Conservation (phyloP, 2,113 vertebrate genomes). For the Clarias gariepinus region DNA sequence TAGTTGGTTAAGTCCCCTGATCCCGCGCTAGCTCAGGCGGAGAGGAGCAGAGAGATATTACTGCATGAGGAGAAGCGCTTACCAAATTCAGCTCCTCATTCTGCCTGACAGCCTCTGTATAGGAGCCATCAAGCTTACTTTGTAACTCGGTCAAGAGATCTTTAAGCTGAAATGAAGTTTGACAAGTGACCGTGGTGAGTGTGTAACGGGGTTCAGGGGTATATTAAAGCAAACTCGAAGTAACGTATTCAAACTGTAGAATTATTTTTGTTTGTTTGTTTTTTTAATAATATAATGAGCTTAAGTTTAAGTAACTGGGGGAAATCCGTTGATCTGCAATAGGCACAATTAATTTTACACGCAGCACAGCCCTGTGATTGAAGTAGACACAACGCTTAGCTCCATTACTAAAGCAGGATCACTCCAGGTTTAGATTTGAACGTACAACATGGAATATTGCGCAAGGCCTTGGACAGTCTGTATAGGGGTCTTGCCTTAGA, state of each 20-base stretch:
- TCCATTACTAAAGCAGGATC: neutral
- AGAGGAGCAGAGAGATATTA: constrained; percentile 33
- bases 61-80: constrained; percentile 71
- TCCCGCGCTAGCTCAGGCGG: constrained; percentile 24
- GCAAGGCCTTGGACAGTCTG: neutral
- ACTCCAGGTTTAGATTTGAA: neutral
- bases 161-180: constrained; percentile 99
- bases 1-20: constrained; percentile 12
- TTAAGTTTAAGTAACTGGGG: neutral
- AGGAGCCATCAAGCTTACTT: constrained; percentile 98
- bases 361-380: neutral
- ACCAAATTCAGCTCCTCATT: constrained; percentile 99
- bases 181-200: constrained; percentile 66
- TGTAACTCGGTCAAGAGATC: constrained; percentile 99
- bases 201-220: neutral
- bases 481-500: neutral
- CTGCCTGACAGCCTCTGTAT: constrained; percentile 98
- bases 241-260: neutral
- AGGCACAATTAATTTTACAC: neutral
- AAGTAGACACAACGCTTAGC: neutral
- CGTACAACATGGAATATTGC: too few species aligned
- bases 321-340: neutral
- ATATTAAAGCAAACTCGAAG: constrained; percentile 9
- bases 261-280: too few species aligned
- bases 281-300: neutral